Evolutionary conservation across 2,888 invertebrate species (phyloP).

Genomic region (Drosophila parthenogenetica): DNA sequence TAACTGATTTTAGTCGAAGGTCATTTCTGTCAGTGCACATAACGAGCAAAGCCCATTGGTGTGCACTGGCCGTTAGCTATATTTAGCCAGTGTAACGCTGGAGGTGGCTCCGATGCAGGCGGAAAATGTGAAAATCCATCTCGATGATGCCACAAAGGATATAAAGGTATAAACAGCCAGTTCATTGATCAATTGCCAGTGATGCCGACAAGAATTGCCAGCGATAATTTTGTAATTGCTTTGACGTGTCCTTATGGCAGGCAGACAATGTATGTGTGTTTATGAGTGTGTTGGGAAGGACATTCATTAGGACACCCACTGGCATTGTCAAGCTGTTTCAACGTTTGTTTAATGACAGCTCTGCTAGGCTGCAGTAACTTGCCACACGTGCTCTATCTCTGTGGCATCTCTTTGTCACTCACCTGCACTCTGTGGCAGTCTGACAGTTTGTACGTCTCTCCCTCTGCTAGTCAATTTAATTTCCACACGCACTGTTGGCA

Average conservation of each 20-base stretch:
- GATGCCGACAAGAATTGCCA: conserved; percentile 41
- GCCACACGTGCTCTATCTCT: conserved; percentile 69
- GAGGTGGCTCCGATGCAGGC: conserved; percentile 34
- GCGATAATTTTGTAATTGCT: conserved; percentile 52
- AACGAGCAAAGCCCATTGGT: conserved; percentile 22
- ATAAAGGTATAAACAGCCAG: conserved; percentile 33
- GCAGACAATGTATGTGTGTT: too few relatives aligned
- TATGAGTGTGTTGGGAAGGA: neutral
- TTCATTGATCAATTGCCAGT: conserved; percentile 70
- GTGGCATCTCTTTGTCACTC: conserved; percentile 51
- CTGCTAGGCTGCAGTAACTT: conserved; percentile 27
- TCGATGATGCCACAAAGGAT: conserved; percentile 32
- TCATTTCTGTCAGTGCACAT: neutral
- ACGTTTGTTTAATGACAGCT: conserved; percentile 61
- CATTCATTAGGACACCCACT: conserved; percentile 24
- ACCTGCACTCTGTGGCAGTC: neutral
- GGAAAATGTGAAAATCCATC: conserved; percentile 26
- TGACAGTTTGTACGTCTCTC: conserved; percentile 3
- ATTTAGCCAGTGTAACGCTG: conserved; percentile 48
- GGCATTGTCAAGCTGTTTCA: conserved; percentile 1
- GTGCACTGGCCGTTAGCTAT: conserved; percentile 44
- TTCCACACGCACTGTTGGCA: conserved; percentile 51
- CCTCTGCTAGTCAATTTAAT: conserved; percentile 45
- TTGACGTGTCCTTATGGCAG: conserved; percentile 9
- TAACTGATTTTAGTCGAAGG: too few relatives aligned